These are phyloP conservation scores for Ischnura elegans DNA, from an alignment of 2,888 invertebrate genomes.

Conservation along the genomic window DNA sequence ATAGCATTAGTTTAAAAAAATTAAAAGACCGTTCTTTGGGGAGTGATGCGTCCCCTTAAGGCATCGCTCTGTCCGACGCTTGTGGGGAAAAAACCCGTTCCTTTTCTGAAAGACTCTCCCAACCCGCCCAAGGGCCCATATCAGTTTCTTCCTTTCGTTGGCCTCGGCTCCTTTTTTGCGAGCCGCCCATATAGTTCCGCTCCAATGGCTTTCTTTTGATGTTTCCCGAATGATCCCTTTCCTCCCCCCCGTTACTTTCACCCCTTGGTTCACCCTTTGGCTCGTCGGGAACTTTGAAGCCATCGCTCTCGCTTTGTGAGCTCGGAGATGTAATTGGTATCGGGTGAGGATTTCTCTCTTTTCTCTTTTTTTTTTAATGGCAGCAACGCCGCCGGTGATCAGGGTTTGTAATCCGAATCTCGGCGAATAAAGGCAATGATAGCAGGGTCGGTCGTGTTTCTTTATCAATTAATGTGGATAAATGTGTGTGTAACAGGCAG, in stretches of 20 bases:
- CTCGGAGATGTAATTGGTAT: neutral
- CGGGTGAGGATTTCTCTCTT: no score
- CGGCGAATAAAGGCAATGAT: no score
- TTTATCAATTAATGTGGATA: no score
- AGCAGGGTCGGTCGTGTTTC: no score
- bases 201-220: neutral
- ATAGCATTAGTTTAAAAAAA: no score
- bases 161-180: neutral
- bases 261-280: neutral
- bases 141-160: neutral
- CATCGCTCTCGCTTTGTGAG: neutral
- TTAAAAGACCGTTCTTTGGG: no score
- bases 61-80: neutral
- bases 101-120: neutral
- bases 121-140: neutral
- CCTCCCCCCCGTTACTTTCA: neutral
- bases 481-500: no score
- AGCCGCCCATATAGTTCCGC: neutral
- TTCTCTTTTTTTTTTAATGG: no score
- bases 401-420: no score
- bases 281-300: neutral
- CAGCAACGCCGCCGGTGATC: no score
- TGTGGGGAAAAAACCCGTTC: neutral
- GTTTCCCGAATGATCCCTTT: neutral
- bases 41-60: no score